Evolutionary conservation across 2,888 invertebrate species (phyloP).

Genomic region (Lasioglossum villosulum): DNA sequence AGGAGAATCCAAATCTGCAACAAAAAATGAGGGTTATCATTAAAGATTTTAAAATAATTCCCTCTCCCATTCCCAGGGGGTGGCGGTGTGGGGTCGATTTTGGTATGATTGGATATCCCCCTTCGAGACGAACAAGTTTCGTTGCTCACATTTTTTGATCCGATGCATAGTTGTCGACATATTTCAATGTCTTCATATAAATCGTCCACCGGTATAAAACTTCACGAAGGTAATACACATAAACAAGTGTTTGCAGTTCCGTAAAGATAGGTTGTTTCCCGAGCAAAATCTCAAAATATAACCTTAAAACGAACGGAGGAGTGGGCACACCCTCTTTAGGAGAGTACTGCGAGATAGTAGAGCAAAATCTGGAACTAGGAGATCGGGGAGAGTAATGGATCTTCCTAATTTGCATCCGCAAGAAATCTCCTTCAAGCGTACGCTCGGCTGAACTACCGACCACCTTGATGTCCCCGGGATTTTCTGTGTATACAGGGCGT

Average conservation of each 20-base stretch:
- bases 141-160: too few relatives aligned
- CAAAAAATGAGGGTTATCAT: too few relatives aligned
- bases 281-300: background rate
- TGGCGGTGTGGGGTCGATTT: too few relatives aligned
- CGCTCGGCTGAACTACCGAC: background rate
- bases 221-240: too few relatives aligned
- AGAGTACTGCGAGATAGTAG: background rate
- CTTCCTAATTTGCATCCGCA: constrained; percentile 4
- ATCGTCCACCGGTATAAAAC: too few relatives aligned
- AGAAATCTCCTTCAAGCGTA: background rate
- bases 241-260: background rate
- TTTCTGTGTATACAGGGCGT: background rate
- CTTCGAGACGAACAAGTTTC: too few relatives aligned
- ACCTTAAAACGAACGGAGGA: background rate
- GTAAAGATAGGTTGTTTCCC: background rate
- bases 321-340: background rate
- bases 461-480: background rate
- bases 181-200: too few relatives aligned
- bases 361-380: background rate
- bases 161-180: too few relatives aligned
- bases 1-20: too few relatives aligned
- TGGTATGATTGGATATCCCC: too few relatives aligned
- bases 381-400: constrained; percentile 3
- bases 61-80: too few relatives aligned
- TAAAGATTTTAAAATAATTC: too few relatives aligned